These are phyloP conservation scores for Mesorhabditis sp. DNA, from an alignment of 2,888 invertebrate genomes.

Conservation along the genomic window DNA sequence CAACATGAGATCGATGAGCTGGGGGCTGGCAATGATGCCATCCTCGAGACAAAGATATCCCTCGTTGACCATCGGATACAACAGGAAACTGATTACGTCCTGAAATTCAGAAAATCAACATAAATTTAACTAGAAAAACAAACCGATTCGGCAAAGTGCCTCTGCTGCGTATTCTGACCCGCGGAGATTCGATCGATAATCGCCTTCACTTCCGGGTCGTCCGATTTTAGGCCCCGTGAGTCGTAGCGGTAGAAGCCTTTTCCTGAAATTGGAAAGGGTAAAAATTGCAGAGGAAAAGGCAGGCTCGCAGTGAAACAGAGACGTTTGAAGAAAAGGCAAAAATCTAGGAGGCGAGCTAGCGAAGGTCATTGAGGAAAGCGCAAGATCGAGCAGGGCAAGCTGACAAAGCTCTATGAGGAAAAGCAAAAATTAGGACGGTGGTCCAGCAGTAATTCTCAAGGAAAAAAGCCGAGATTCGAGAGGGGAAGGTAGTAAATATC, in stretches of 20 bases:
- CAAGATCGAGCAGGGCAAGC: too few species aligned
- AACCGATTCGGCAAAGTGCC: slow-evolving; percentile 15
- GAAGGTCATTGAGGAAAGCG: too few species aligned
- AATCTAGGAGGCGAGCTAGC: too few species aligned
- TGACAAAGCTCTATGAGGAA: too few species aligned
- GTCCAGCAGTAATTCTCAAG: too few species aligned
- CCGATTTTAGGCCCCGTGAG: slow-evolving; percentile 28
- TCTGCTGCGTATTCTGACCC: slow-evolving; percentile 4
- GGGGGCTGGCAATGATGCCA: slow-evolving; percentile 33
- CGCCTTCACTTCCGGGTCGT: slow-evolving; percentile 34
- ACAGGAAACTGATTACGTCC: slow-evolving; percentile 35
- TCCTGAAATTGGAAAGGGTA: slow-evolving; percentile 19
- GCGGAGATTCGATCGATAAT: slow-evolving; percentile 22
- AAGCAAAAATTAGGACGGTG: background rate
- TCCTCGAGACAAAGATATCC: slow-evolving; percentile 41
- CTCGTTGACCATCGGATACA: slow-evolving; percentile 46
- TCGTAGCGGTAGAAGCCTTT: slow-evolving; percentile 44
- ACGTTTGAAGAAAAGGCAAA: too few species aligned
- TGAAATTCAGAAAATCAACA: slow-evolving; percentile 12
- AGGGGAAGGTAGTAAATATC: too few species aligned
- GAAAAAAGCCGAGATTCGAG: too few species aligned
- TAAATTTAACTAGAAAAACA: background rate
- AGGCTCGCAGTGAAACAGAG: background rate
- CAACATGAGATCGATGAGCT: slow-evolving; percentile 47
- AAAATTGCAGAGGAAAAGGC: background rate